These are phyloP conservation scores for Pangasius mekongensis DNA, from an alignment of 2,797 vertebrate species.

Conservation along the genomic window DNA sequence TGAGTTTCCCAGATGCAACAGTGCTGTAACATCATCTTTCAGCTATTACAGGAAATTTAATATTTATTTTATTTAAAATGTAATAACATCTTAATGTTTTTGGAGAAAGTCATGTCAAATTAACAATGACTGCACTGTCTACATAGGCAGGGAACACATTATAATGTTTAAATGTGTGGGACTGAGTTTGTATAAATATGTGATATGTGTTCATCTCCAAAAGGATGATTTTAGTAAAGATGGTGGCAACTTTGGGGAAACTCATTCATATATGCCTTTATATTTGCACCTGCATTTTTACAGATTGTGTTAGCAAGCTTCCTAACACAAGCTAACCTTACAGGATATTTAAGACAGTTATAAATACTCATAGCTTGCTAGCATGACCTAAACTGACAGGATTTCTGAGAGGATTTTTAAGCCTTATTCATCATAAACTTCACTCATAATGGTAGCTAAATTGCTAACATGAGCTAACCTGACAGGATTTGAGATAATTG, in stretches of 20 bases:
- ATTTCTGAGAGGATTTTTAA: background rate
- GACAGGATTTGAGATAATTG: background rate
- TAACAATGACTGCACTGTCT: background rate
- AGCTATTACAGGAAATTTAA: conserved; percentile 23
- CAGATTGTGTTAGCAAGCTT: background rate
- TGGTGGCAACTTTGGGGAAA: background rate
- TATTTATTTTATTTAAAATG: background rate
- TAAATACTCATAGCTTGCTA: background rate
- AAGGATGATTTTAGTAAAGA: background rate
- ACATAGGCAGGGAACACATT: background rate
- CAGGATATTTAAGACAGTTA: background rate
- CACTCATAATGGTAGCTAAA: background rate
- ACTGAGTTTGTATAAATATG: background rate
- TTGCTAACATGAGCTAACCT: background rate
- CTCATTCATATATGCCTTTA: background rate
- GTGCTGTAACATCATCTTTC: conserved; percentile 26
- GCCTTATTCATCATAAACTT: background rate
- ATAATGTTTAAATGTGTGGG: background rate
- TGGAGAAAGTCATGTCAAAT: background rate
- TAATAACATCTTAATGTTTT: background rate
- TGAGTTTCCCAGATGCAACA: conserved; percentile 22
- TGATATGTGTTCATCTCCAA: background rate
- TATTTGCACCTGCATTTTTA: background rate
- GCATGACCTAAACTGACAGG: background rate
- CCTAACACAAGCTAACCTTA: background rate